These are phyloP conservation scores for Nyctibius grandis DNA, from an alignment of 2,797 vertebrate genomes.

Conservation along the genomic window DNA sequence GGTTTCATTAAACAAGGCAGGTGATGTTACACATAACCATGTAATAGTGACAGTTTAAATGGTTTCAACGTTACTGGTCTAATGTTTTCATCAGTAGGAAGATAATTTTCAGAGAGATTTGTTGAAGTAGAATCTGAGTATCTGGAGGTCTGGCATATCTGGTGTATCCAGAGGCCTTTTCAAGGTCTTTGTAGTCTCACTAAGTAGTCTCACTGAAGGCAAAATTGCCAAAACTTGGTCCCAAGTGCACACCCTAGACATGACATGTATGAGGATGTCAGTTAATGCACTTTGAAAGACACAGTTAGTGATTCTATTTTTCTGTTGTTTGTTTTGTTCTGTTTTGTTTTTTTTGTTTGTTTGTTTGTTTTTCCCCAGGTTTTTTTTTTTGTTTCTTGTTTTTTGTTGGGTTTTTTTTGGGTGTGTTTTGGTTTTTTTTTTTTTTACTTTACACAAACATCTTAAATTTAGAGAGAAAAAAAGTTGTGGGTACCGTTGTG, in stretches of 20 bases:
- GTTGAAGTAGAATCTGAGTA: neutral
- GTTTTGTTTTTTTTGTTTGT: too few relatives aligned
- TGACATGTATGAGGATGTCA: neutral
- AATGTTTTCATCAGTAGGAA: neutral
- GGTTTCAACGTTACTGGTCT: neutral
- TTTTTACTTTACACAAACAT: neutral
- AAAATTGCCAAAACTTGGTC: neutral
- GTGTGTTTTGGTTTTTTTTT: too few relatives aligned
- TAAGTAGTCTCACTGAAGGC: neutral
- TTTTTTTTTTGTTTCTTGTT: too few relatives aligned
- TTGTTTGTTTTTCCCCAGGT: neutral
- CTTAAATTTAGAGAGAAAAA: neutral
- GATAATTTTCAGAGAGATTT: neutral
- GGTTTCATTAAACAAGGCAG: neutral
- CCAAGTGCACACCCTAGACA: neutral
- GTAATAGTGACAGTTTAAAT: neutral
- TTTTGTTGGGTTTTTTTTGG: too few relatives aligned
- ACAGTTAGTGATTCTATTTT: neutral
- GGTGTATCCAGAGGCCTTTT: neutral
- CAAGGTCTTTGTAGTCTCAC: neutral
- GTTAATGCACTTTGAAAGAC: neutral
- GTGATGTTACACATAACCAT: neutral
- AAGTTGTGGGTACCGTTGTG: neutral
- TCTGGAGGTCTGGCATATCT: neutral
- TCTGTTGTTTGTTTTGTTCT: too few relatives aligned